phyloP scores from a whole-genome alignment of 2,888 invertebrate genomes.

The Hyppa rectilinea region DNA sequence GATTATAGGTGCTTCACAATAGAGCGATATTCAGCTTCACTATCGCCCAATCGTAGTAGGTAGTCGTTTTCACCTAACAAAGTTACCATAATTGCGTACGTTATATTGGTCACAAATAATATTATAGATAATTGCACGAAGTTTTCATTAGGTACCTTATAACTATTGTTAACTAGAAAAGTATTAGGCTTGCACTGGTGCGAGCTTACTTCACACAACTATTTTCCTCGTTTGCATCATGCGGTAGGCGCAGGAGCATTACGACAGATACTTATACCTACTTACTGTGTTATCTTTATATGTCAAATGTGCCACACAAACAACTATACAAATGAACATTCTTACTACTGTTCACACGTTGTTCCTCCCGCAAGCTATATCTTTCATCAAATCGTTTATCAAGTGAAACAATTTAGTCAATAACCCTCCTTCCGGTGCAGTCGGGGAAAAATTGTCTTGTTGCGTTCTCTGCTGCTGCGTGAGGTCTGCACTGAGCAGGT shows the following conservation, averaged over 20 bases:
- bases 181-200: slow-evolving; percentile 12
- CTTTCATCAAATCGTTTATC: not conserved
- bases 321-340: not conserved
- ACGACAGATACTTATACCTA: not conserved
- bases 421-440: no score
- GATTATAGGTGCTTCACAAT: not conserved
- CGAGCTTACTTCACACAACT: not conserved
- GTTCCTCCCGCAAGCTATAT: not conserved
- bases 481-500: not conserved
- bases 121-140: not conserved
- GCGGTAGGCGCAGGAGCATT: not conserved
- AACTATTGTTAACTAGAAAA: not conserved
- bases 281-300: not conserved
- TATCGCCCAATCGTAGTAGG: not conserved
- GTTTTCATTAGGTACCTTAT: not conserved
- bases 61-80: not conserved
- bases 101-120: not conserved
- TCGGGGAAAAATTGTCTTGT: not conserved
- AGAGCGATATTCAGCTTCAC: no score
- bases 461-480: not conserved
- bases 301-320: not conserved
- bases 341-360: no score
- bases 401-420: not conserved
- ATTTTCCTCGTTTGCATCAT: slow-evolving; percentile 40
- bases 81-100: no score